Percentiles rank a stretch among this genome's conserved stretches.
Conservation (phyloP, 2,797 vertebrate genomes). For the Gastrophryne carolinensis region DNA sequence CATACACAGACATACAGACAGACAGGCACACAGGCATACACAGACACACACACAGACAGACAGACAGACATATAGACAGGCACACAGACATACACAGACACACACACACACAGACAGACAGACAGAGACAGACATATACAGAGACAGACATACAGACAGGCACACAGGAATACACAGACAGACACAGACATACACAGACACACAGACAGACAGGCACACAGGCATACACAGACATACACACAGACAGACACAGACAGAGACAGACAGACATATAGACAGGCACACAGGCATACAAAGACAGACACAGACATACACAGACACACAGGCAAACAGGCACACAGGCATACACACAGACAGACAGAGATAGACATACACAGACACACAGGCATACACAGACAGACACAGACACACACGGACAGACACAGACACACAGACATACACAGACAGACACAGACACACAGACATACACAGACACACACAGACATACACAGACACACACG, state of each 20-base stretch:
- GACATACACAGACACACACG: not conserved
- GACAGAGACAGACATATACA: not conserved
- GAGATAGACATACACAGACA: not conserved
- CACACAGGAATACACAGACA: not conserved
- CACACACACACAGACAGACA: not conserved
- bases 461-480: not conserved
- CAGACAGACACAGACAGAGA: not conserved
- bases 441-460: not conserved
- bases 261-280: not conserved
- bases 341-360: not conserved
- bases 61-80: not conserved
- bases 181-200: not conserved
- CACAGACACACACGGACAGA: not conserved
- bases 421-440: not conserved
- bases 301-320: not conserved
- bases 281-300: not conserved
- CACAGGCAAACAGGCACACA: not conserved
- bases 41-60: not conserved
- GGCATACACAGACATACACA: not conserved
- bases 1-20: not conserved
- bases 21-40: not conserved
- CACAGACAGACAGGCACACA: not conserved
- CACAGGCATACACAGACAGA: not conserved
- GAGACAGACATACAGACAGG: not conserved
- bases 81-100: not conserved